A percentile compares a stretch with the other conserved stretches of the same genome.
Evolutionary conservation across 2,113 vertebrate species (phyloP).

Genomic region (Natator depressus): DNA sequence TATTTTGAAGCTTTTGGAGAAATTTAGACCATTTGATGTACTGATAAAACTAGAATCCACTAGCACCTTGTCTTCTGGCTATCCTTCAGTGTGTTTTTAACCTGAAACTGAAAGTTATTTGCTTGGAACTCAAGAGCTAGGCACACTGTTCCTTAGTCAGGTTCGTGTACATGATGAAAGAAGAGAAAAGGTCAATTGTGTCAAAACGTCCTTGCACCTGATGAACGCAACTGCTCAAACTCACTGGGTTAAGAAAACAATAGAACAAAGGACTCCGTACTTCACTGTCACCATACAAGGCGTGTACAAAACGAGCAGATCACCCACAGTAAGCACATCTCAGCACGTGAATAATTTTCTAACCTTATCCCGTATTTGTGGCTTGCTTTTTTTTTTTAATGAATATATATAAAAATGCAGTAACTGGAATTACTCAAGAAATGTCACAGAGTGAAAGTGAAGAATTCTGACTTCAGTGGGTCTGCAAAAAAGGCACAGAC

Average conservation of each 20-base stretch:
- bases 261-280: conserved; percentile 56
- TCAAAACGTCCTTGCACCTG: not conserved
- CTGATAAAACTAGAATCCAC: not conserved
- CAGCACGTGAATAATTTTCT: not conserved
- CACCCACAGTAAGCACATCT: not conserved
- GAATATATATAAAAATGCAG: not conserved
- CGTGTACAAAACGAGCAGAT: not conserved
- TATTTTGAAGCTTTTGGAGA: not conserved
- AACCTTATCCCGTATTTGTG: not conserved
- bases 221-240: not conserved
- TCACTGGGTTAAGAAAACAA: conserved; percentile 65
- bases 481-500: not conserved
- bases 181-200: conserved; percentile 15
- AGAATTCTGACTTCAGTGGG: not conserved
- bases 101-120: not conserved
- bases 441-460: not conserved
- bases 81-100: not conserved
- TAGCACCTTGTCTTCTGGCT: rapidly evolving
- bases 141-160: not conserved
- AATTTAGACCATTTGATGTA: not conserved
- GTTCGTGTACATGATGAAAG: not conserved
- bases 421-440: not conserved
- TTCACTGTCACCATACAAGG: rapidly evolving
- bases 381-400: not conserved
- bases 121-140: not conserved